Conservation (phyloP, 2,113 vertebrate species). For the Phodopus roborovskii region DNA sequence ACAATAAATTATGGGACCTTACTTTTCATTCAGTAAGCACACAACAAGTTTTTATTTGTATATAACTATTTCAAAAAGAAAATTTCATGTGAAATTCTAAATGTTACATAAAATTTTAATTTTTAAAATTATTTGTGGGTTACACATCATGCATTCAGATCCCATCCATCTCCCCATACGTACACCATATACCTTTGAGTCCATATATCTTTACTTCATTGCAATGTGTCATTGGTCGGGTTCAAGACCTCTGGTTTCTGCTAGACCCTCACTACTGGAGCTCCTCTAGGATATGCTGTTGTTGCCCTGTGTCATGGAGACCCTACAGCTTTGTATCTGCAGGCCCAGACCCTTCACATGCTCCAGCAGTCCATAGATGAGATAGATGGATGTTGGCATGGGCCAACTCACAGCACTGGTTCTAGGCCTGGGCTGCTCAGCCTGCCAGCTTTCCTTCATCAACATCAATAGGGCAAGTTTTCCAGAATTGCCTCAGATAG, state of each 20-base stretch:
- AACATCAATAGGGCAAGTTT: background rate
- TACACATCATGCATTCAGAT: background rate
- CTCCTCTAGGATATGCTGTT: background rate
- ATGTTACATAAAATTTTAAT: slow-evolving; percentile 1
- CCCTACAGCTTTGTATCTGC: background rate
- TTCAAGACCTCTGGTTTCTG: background rate
- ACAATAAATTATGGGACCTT: background rate
- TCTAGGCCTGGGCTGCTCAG: background rate
- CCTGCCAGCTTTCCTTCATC: background rate
- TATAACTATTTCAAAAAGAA: slow-evolving; percentile 7
- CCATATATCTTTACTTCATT: background rate
- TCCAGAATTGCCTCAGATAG: background rate
- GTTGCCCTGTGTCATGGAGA: background rate
- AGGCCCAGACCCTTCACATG: background rate
- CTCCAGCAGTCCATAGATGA: background rate
- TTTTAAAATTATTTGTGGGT: background rate
- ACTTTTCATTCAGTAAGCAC: background rate
- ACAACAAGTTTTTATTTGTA: background rate
- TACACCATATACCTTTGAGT: background rate
- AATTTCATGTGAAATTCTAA: slow-evolving; percentile 40
- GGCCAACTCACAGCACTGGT: background rate
- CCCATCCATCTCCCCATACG: background rate
- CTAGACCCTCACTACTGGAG: background rate
- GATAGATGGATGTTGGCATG: background rate
- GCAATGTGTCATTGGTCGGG: background rate